Conservation (phyloP, 2,797 vertebrate species). For the Bovichtus diacanthus region DNA sequence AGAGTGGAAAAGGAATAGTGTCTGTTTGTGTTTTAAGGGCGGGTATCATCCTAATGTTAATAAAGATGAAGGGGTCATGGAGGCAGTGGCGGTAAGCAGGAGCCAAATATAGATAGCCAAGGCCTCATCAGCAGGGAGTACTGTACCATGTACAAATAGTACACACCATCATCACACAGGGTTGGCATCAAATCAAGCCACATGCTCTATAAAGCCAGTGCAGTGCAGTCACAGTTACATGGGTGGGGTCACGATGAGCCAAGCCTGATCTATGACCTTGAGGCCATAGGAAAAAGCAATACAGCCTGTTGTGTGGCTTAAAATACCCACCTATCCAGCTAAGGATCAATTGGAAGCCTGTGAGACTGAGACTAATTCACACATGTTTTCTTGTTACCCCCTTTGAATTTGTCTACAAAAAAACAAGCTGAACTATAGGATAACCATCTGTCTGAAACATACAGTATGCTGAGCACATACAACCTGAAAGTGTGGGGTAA, state of each 20-base stretch:
- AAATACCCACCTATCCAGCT: conserved; percentile 33
- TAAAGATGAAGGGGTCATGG: conserved; percentile 61
- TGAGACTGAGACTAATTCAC: not conserved
- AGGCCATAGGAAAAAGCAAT: conserved; percentile 25
- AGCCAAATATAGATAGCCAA: conserved; percentile 36
- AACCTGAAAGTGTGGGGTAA: not conserved
- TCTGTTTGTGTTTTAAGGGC: conserved; percentile 41
- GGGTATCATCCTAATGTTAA: conserved; percentile 64
- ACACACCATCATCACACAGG: conserved; percentile 36
- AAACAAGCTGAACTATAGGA: not conserved
- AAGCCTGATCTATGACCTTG: conserved; percentile 58
- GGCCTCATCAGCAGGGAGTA: conserved; percentile 23
- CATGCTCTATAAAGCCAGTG: conserved; percentile 51
- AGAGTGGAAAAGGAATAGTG: conserved; percentile 26
- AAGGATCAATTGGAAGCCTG: conserved; percentile 12
- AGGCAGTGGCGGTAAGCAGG: conserved; percentile 34
- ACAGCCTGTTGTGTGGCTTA: conserved; percentile 20
- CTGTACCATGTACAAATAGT: conserved; percentile 31
- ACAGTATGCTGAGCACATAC: not conserved
- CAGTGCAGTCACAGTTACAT: conserved; percentile 27
- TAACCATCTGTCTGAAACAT: not conserved
- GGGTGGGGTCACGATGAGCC: conserved; percentile 48
- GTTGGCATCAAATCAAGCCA: conserved; percentile 28
- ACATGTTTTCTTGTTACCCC: not conserved
- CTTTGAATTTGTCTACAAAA: not conserved